These are phyloP conservation scores for Benthosema pterotum DNA, from an alignment of 2,797 vertebrate genomes.

Conservation along the genomic window DNA sequence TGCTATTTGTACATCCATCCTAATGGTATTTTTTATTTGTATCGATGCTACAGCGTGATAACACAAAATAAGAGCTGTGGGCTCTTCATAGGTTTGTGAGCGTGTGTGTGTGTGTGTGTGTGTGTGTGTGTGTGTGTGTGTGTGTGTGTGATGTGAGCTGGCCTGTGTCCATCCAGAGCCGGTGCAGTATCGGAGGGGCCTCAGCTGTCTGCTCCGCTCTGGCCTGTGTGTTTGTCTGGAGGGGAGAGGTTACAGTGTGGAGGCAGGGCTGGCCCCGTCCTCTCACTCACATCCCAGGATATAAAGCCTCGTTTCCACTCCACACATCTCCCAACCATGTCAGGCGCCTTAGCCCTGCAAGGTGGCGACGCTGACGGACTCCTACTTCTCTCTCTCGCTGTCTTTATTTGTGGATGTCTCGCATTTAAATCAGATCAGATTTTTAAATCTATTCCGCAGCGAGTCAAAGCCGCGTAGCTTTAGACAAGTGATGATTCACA, in stretches of 20 bases:
- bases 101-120: conserved; percentile 65
- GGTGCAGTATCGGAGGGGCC: conserved; percentile 30
- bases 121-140: conserved; percentile 61
- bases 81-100: conserved; percentile 59
- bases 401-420: neutral
- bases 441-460: neutral
- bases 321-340: too few relatives aligned
- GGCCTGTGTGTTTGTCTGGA: conserved; percentile 44
- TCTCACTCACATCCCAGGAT: conserved; percentile 45
- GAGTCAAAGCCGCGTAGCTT: neutral
- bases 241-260: conserved; percentile 23
- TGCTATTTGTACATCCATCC: conserved; percentile 23
- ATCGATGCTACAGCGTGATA: conserved; percentile 42
- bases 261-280: conserved; percentile 53
- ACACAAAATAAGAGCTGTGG: conserved; percentile 58
- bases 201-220: conserved; percentile 42
- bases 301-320: neutral
- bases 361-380: too few relatives aligned
- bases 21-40: too few relatives aligned
- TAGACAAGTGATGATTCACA: neutral
- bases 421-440: too few relatives aligned
- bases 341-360: too few relatives aligned
- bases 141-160: conserved; percentile 68
- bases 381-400: too few relatives aligned
- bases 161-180: conserved; percentile 55